Evolutionary conservation across 2,888 invertebrate species (phyloP), one percentile per base, ranked within the genome.

Genomic region (Mythimna impura): DNA sequence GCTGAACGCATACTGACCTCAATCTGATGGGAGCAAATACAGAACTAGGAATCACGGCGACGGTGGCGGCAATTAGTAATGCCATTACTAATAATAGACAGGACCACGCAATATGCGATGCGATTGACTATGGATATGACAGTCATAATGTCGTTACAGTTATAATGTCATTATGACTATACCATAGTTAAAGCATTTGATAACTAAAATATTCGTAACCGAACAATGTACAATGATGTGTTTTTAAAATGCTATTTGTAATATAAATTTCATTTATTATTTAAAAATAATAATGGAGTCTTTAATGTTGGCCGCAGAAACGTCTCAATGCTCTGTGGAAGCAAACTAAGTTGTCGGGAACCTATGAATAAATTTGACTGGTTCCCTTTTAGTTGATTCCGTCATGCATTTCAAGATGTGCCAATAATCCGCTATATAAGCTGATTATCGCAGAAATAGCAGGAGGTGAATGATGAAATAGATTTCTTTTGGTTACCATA

Each of bases 321-420:
- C 22, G 22, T 17, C 7, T 40, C 12, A 1, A 10, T 40, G 9
- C 22, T 61, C 61, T 61, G 17, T 69, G 57, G 9, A 54, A 50
- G 66, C 76, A 75, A 80, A 81, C 87, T 81, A 78, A 87, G 85
- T 84, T 85, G 72, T 43, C 63, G 66, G 52, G 66, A 89, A 86
- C 77, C 87, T 80, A 90, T 91, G 91, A 91, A 91, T 91, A 91
- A 90, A 90, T 89, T 89, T 87, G 52, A 73, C 79, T 80, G 76
- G 76, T 73, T 73, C 77, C 63, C 80, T 87, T 83, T 85, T 76
- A 82, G 77, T 76, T 69, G 81, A 80, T 76, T 86, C 76, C 71
- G 76, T 62, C 80, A 81, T 84, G 87, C 86, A 85, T 86, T 85
- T 86, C 80, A 86, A 87, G 84, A 85, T 78, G 83, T 72, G 65